Evolutionary conservation across 2,797 vertebrate species (phyloP).

Genomic region (Myotis findleyi): DNA sequence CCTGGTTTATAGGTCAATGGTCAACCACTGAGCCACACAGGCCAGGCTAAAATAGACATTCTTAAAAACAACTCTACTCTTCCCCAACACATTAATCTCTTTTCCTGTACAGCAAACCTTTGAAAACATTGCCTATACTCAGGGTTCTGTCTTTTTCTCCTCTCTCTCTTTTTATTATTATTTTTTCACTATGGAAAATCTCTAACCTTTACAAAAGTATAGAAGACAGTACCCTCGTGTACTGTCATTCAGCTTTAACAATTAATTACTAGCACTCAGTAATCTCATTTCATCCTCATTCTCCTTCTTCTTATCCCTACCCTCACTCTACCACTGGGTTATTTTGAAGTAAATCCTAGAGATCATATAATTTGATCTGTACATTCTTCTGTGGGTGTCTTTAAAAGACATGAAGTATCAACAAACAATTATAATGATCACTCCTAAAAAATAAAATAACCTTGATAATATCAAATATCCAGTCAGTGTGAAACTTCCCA

Average conservation of each 20-base stretch:
- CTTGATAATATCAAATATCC: background rate
- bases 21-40: background rate
- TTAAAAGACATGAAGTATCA: background rate
- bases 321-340: background rate
- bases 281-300: background rate
- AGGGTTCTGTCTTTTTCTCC: background rate
- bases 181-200: background rate
- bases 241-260: conserved; percentile 5
- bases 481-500: background rate
- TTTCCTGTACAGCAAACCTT: background rate
- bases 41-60: background rate
- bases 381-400: background rate
- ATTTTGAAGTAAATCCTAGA: conserved; percentile 39
- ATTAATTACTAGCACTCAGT: background rate
- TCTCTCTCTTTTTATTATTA: background rate
- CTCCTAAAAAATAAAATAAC: background rate
- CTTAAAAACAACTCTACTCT: conserved; percentile 10
- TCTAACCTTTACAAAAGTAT: background rate
- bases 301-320: background rate
- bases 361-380: background rate
- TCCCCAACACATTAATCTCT: background rate
- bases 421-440: background rate
- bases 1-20: background rate
- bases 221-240: background rate
- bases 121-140: background rate